A percentile compares a stretch with the other conserved stretches of the same genome.
phyloP scores from a whole-genome alignment of 2,113 vertebrate genomes.

The Pantherophis guttatus region DNA sequence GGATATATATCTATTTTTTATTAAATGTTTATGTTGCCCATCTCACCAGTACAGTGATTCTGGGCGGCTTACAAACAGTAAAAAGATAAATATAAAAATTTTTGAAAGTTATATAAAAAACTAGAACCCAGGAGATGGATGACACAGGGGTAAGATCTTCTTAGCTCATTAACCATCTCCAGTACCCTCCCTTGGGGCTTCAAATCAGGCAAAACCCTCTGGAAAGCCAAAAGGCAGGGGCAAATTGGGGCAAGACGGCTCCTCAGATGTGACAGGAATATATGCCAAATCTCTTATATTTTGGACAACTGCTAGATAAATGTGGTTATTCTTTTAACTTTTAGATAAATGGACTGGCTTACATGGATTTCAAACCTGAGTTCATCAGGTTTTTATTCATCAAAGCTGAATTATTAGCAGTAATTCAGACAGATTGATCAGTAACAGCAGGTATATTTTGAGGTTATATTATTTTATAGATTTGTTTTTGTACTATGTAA shows the following conservation, averaged over 20 bases:
- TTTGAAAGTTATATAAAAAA: not conserved
- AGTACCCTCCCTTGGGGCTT: not conserved
- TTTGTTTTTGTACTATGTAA: constrained; percentile 14
- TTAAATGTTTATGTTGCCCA: not conserved
- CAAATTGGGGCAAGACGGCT: not conserved
- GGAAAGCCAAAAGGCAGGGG: not conserved
- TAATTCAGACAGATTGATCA: not conserved
- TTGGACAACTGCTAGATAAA: not conserved
- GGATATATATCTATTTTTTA: not conserved
- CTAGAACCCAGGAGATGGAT: not conserved
- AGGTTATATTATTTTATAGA: not conserved
- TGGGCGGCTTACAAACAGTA: not conserved
- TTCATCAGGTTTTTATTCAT: not conserved
- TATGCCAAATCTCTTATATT: not conserved
- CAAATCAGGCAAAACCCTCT: not conserved
- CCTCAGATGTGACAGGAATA: not conserved
- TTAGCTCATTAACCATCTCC: not conserved
- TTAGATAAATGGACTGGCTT: not conserved
- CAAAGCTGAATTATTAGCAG: not conserved
- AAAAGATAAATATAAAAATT: not conserved
- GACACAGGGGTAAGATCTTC: not conserved
- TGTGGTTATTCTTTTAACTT: not conserved
- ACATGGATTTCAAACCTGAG: not conserved
- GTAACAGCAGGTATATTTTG: not conserved
- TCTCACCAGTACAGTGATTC: no score